phyloP scores from a whole-genome alignment of 2,797 vertebrate species.

The Orientallactaga sibirica region DNA sequence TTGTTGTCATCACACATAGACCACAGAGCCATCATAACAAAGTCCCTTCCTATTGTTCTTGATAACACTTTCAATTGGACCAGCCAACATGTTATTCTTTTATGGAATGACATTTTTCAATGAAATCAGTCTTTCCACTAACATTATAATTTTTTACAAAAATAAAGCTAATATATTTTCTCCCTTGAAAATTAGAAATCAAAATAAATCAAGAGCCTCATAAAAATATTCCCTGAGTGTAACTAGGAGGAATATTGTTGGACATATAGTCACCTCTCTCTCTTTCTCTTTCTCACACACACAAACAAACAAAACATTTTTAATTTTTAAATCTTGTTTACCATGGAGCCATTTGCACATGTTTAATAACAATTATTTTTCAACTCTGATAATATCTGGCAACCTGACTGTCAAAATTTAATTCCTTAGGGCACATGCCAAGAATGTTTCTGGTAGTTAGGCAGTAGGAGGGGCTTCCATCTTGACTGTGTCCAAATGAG shows the following conservation, averaged over 20 bases:
- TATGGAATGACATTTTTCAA: slow-evolving; percentile 27
- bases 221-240: slow-evolving; percentile 8
- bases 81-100: slow-evolving; percentile 3
- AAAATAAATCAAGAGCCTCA: slow-evolving; percentile 44
- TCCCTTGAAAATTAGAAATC: slow-evolving; percentile 23
- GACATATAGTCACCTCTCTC: neutral
- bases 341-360: neutral
- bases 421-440: neutral
- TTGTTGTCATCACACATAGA: neutral
- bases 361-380: slow-evolving; percentile 47
- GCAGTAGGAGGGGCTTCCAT: neutral
- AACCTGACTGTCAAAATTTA: slow-evolving; percentile 31
- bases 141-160: neutral
- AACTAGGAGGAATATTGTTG: slow-evolving; percentile 8
- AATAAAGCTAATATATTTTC: neutral
- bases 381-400: slow-evolving; percentile 14
- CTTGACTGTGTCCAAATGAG: neutral
- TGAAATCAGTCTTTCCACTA: slow-evolving; percentile 20
- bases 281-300: too few species aligned
- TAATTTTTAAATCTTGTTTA: slow-evolving; percentile 48
- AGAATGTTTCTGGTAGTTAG: slow-evolving; percentile 5
- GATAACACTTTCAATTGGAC: neutral
- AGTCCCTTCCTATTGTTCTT: neutral
- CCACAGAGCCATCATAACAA: too few species aligned
- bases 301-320: neutral